Conservation (phyloP, 2,888 invertebrate genomes). For the Stegophylla sp. region DNA sequence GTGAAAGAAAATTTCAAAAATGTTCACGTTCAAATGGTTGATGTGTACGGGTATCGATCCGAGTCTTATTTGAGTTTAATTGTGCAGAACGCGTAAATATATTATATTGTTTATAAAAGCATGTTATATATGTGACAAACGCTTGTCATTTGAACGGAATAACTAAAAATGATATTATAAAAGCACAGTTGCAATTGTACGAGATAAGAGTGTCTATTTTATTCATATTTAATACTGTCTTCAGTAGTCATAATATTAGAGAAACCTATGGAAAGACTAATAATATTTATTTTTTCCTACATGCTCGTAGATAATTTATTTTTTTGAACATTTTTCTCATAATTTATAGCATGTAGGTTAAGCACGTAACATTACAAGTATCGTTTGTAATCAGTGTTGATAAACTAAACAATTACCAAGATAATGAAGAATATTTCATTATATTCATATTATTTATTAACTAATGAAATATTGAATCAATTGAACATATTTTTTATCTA, state of each 20-base stretch:
- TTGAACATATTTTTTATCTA: too few relatives aligned
- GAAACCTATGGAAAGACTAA: too few relatives aligned
- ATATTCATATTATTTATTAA: too few relatives aligned
- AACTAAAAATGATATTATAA: neutral
- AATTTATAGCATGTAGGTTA: too few relatives aligned
- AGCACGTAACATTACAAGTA: too few relatives aligned
- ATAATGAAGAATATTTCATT: too few relatives aligned
- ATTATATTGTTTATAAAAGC: neutral
- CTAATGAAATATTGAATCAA: too few relatives aligned
- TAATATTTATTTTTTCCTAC: too few relatives aligned
- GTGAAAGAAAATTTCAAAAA: conserved; percentile 32
- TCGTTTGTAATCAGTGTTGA: too few relatives aligned
- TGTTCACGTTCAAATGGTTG: neutral
- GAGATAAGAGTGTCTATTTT: conserved; percentile 9
- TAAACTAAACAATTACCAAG: too few relatives aligned
- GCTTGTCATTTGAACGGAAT: neutral
- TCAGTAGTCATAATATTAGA: neutral
- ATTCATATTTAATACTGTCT: neutral
- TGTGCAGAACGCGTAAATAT: neutral
- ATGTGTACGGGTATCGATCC: neutral
- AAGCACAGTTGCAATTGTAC: neutral
- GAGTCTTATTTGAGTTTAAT: conserved; percentile 5
- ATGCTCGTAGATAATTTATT: too few relatives aligned
- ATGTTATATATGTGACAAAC: neutral
- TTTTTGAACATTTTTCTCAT: too few relatives aligned